Evolutionary conservation across 2,888 invertebrate species (phyloP).

Genomic region (Diplolepis rosae): DNA sequence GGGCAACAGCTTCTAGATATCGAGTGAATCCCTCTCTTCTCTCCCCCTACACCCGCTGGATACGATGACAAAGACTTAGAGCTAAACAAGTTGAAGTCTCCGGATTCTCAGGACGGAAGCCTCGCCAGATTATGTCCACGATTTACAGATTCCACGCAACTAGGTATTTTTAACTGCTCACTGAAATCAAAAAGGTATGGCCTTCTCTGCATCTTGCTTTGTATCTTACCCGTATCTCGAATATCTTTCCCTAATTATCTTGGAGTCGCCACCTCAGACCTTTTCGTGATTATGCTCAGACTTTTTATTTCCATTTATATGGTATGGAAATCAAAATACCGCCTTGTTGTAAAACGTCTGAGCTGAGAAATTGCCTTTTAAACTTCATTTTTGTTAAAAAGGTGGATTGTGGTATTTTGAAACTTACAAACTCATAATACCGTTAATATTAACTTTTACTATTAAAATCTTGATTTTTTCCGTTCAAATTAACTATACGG

Average conservation of each 20-base stretch:
- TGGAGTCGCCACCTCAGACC: background rate
- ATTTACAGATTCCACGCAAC: constrained; percentile 37
- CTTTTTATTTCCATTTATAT: background rate
- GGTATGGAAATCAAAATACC: background rate
- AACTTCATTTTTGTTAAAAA: too few relatives aligned
- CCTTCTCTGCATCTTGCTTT: constrained; percentile 11
- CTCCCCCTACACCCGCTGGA: constrained; percentile 22
- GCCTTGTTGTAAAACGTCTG: background rate
- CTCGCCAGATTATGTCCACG: constrained; percentile 40
- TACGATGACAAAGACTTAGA: constrained; percentile 16
- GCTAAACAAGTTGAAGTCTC: constrained; percentile 12
- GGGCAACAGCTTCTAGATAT: constrained; percentile 27
- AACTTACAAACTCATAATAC: too few relatives aligned
- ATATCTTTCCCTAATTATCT: constrained; percentile 26
- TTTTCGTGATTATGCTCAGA: constrained; percentile 1
- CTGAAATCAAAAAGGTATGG: constrained; percentile 18
- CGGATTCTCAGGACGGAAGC: constrained; percentile 33
- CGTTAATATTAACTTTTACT: too few relatives aligned
- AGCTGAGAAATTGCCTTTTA: background rate
- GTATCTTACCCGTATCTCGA: constrained; percentile 25
- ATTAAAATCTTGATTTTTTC: too few relatives aligned
- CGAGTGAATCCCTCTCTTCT: constrained; percentile 8
- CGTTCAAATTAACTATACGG: too few relatives aligned
- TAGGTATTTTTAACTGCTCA: constrained; percentile 18
- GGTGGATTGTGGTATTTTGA: too few relatives aligned